Conservation (phyloP, 2,797 vertebrate species). For the Iguana delicatissima region DNA sequence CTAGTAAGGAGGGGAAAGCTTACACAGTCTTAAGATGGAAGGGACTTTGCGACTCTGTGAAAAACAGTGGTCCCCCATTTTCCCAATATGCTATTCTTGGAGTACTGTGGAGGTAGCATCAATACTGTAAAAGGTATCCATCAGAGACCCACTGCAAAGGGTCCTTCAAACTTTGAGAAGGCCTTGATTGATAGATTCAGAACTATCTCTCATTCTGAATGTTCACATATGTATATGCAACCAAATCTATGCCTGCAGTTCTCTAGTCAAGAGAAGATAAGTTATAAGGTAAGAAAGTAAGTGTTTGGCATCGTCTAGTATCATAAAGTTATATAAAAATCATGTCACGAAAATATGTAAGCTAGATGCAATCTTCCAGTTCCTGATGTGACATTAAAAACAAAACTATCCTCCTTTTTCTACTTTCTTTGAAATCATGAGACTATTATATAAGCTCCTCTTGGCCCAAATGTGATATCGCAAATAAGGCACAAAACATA, state of each 20-base stretch:
- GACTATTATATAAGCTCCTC: not conserved
- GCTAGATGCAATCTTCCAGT: not conserved
- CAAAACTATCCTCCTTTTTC: not conserved
- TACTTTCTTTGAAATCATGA: not conserved
- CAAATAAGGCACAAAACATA: not conserved
- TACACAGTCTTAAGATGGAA: not conserved
- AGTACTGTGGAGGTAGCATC: not conserved
- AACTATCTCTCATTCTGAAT: not conserved
- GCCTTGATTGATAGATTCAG: not conserved
- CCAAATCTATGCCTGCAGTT: not conserved
- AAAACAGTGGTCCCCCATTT: not conserved
- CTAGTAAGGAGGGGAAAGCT: not conserved
- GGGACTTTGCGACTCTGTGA: not conserved
- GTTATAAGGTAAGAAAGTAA: not conserved
- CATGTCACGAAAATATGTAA: not conserved
- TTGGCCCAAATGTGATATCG: not conserved
- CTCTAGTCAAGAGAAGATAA: not conserved
- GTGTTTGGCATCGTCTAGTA: not conserved
- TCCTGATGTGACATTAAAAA: not conserved
- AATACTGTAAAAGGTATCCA: not conserved
- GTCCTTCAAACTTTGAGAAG: not conserved
- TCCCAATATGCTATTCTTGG: not conserved
- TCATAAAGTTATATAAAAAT: not conserved
- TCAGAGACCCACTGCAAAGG: too few relatives aligned
- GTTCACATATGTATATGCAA: not conserved